Percentiles rank a stretch among this genome's conserved stretches.
phyloP scores from a whole-genome alignment of 2,113 vertebrate genomes.

The Ctenodactylus gundi region DNA sequence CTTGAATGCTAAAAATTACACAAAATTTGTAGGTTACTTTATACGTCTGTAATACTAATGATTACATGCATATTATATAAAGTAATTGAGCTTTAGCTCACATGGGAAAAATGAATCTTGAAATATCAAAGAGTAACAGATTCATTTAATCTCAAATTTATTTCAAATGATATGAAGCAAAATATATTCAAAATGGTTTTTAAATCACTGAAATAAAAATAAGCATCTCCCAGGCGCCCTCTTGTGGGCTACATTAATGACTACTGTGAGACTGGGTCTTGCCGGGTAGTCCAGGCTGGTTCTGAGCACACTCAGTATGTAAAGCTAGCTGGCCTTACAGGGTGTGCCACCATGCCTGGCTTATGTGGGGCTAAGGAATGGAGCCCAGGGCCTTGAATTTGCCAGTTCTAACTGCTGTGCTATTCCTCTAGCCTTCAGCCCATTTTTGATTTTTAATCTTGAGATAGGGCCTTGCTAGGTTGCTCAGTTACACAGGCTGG shows the following conservation, averaged over 20 bases:
- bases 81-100: neutral
- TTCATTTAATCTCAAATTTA: slow-evolving; percentile 15
- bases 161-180: slow-evolving; percentile 20
- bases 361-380: too few relatives aligned
- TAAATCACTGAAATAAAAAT: neutral
- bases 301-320: neutral
- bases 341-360: too few relatives aligned
- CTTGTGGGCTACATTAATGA: slow-evolving; percentile 42
- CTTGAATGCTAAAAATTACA: neutral
- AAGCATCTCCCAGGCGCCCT: slow-evolving; percentile 1
- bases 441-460: too few relatives aligned
- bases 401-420: too few relatives aligned
- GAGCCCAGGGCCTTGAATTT: too few relatives aligned
- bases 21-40: neutral
- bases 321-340: neutral
- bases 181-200: slow-evolving; percentile 9
- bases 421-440: too few relatives aligned
- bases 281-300: neutral
- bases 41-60: neutral
- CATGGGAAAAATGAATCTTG: neutral
- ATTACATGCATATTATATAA: neutral
- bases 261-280: neutral
- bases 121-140: slow-evolving; percentile 25
- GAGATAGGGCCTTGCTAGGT: too few relatives aligned
- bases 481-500: too few relatives aligned